Evolutionary conservation across 2,113 vertebrate species (phyloP).

Genomic region (Addax nasomaculatus): DNA sequence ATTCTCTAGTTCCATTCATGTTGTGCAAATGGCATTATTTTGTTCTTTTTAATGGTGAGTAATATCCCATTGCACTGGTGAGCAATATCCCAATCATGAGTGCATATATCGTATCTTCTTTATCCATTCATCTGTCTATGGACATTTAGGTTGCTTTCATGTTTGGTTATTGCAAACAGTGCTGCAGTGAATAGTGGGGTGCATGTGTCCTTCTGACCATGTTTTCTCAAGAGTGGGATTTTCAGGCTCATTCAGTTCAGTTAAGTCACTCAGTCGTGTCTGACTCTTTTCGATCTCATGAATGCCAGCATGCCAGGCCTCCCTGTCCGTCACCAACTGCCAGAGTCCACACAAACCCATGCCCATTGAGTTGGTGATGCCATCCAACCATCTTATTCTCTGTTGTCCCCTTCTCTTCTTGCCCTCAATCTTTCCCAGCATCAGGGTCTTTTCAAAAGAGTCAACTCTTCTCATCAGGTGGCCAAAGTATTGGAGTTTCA

Average conservation of each 20-base stretch:
- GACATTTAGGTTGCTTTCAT: neutral
- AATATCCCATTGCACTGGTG: neutral
- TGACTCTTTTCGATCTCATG: accelerated
- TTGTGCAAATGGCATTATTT: neutral
- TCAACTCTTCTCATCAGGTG: neutral
- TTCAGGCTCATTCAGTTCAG: neutral
- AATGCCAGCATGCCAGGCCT: accelerated
- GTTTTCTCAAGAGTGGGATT: neutral
- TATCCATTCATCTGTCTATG: neutral
- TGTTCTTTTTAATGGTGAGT: neutral
- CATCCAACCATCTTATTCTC: neutral
- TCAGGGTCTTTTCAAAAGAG: neutral
- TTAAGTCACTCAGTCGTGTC: neutral
- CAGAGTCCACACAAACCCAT: neutral
- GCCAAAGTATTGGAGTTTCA: neutral
- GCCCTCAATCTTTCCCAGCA: neutral
- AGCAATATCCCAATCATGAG: neutral
- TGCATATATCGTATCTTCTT: neutral
- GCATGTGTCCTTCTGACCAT: neutral
- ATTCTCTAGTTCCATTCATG: neutral
- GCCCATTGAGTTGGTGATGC: neutral
- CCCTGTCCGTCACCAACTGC: neutral
- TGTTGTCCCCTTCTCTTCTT: neutral
- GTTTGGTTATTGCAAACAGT: neutral
- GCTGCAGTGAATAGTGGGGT: neutral